Conservation (phyloP, 2,888 invertebrate species). For the Neoascia interrupta region DNA sequence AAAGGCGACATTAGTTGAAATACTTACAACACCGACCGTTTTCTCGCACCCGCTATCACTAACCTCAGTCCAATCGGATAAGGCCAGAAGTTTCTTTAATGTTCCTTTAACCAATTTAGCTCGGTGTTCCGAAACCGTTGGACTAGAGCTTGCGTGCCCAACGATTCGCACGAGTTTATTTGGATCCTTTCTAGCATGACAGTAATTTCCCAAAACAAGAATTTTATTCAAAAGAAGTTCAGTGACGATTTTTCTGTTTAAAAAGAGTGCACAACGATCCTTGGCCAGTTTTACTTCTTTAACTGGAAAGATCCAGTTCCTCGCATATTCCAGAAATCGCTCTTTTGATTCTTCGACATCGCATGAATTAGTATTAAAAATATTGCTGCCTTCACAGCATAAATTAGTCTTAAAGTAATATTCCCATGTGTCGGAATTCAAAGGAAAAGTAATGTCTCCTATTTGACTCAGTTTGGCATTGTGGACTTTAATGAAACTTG, state of each 20-base stretch:
- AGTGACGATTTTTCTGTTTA: constrained; percentile 71
- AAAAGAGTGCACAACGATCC: constrained; percentile 72
- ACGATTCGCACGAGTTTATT: constrained; percentile 4
- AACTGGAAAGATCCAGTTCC: constrained; percentile 73
- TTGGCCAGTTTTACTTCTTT: constrained; percentile 54
- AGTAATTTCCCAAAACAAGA: constrained; percentile 65
- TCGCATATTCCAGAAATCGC: constrained; percentile 65
- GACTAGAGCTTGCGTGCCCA: background rate
- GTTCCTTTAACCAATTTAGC: constrained; percentile 70
- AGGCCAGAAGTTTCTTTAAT: constrained; percentile 71
- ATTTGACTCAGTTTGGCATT: constrained; percentile 81
- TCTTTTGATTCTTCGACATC: constrained; percentile 10
- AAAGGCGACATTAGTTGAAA: constrained; percentile 8
- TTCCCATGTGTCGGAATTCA: constrained; percentile 82
- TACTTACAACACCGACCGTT: constrained; percentile 3
- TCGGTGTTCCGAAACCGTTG: constrained; percentile 71
- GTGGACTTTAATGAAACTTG: constrained; percentile 82
- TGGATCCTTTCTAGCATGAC: constrained; percentile 38
- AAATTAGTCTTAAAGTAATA: constrained; percentile 74
- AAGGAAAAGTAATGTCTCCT: constrained; percentile 85
- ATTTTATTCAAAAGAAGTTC: constrained; percentile 69
- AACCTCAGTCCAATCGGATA: constrained; percentile 72
- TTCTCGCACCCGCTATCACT: constrained; percentile 73
- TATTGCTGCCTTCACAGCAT: constrained; percentile 33
- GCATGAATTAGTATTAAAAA: background rate